These are phyloP conservation scores for Anarsia innoxiella DNA, from an alignment of 2,888 invertebrate species.

Conservation along the genomic window DNA sequence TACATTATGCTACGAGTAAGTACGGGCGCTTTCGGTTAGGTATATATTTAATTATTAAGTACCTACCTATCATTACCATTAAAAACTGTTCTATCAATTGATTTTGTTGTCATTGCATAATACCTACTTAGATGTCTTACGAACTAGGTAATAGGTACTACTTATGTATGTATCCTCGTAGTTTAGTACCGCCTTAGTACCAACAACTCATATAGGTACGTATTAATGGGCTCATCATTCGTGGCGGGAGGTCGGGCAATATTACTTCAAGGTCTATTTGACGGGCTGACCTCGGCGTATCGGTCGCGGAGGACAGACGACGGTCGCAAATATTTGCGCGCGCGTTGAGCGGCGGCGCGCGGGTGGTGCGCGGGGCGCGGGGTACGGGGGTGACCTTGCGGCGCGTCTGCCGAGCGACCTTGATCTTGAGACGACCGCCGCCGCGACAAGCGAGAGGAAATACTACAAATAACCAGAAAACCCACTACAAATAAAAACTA, in stretches of 20 bases:
- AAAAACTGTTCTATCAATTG: too few relatives aligned
- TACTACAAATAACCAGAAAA: conserved; percentile 8
- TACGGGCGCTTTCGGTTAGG: too few relatives aligned
- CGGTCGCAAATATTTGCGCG: conserved; percentile 72
- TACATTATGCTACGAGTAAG: too few relatives aligned
- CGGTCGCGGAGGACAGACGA: conserved; percentile 74
- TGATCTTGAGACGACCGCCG: conserved; percentile 74
- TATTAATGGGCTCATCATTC: conserved; percentile 56
- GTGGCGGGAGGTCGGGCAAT: conserved; percentile 63
- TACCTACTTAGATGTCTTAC: too few relatives aligned
- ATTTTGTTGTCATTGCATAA: too few relatives aligned
- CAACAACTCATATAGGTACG: too few relatives aligned
- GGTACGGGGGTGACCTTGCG: conserved; percentile 58
- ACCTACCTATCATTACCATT: too few relatives aligned
- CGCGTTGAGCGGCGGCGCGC: conserved; percentile 40
- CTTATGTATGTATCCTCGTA: too few relatives aligned
- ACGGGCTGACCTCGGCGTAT: conserved; percentile 70
- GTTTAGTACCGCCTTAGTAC: too few relatives aligned
- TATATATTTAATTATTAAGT: too few relatives aligned
- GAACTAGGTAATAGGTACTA: too few relatives aligned
- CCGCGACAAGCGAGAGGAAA: conserved; percentile 18
- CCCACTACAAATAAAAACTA: conserved; percentile 2
- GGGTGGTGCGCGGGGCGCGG: conserved; percentile 21
- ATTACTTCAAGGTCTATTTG: conserved; percentile 66
- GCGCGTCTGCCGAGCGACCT: conserved; percentile 67